Base-by-base conservation (phyloP, 2,888 invertebrate species). In the Tuta absoluta region DNA sequence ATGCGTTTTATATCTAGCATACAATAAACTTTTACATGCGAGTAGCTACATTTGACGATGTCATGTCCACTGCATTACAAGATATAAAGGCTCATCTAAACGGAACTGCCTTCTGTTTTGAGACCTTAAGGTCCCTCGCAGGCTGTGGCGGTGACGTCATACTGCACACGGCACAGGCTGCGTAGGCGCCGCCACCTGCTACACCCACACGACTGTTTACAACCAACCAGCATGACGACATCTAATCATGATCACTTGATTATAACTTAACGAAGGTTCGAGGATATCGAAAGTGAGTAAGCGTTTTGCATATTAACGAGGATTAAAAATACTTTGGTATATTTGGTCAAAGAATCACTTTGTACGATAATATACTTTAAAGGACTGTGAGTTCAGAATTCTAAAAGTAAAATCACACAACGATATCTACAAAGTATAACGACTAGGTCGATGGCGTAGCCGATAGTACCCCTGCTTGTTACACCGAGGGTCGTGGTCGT, bases 121-220 rank as follows among this genome's bases (percentile, higher is more conserved):
- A 12, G 10, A 1, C n/a, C n/a, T 71, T 73, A 77, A 69, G 74
- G 70, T 69, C 68, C 71, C 74, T 75, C 78, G 45, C 79, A 89
- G 89, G 90, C 82, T 86, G 79, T 72, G 64, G 71, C 68, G 85
- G 77, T 89, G 86, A 89, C 87, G 88, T 86, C 81, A 88, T 73
- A 71, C 74, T 91, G 91, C 91, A 89, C 90, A 89, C 91, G 90
- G 87, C 88, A 86, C 90, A 80, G 67, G 74, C 69, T 63, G 80
- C 82, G 90, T 88, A 80, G 89, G 89, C 80, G 83, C 76, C 71
- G 70, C 77, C 84, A 87, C 87, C 86, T 87, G 85, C 75, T 75
- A 79, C 79, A 74, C 89, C 89, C 82, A 89, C 90, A 67, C 68
- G 60, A 67, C 75, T 75, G 76, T 80, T 82, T 77, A 81, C 76